Conservation (phyloP, 2,888 invertebrate genomes). For the Anarsia innoxiella region DNA sequence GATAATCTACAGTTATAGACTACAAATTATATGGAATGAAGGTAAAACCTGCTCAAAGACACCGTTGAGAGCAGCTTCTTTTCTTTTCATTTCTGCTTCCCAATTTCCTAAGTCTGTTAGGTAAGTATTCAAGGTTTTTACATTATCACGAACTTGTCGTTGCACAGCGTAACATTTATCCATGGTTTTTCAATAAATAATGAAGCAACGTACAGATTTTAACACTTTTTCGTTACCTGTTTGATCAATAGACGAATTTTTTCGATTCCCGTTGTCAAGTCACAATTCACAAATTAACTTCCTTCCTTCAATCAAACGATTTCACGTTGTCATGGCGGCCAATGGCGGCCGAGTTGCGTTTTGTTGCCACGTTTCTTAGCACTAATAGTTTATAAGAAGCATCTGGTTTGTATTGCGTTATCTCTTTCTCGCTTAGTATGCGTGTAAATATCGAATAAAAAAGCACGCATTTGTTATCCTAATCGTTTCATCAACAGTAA, state of each 20-base stretch:
- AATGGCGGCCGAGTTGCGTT: too few relatives aligned
- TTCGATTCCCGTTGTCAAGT: constrained; percentile 7
- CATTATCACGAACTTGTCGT: constrained; percentile 82
- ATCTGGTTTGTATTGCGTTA: too few relatives aligned
- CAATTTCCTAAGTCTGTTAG: constrained; percentile 82
- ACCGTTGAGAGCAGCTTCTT: constrained; percentile 76
- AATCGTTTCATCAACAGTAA: too few relatives aligned
- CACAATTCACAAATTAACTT: constrained; percentile 23
- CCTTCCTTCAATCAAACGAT: neutral
- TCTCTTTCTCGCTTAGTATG: too few relatives aligned
- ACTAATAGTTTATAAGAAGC: too few relatives aligned
- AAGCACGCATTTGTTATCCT: too few relatives aligned
- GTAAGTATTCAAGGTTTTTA: constrained; percentile 80
- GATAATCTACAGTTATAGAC: neutral
- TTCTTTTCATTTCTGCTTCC: constrained; percentile 83
- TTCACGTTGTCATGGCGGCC: constrained; percentile 34
- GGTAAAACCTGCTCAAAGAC: constrained; percentile 64
- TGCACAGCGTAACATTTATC: constrained; percentile 80
- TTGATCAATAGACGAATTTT: constrained; percentile 40
- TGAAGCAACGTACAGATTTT: constrained; percentile 13
- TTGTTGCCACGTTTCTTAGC: too few relatives aligned
- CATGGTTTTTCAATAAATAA: constrained; percentile 44
- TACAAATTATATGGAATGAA: constrained; percentile 18
- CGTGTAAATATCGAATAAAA: too few relatives aligned
- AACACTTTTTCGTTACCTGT: constrained; percentile 35